These are phyloP conservation scores for Jordanella pulchra DNA, from an alignment of 2,797 vertebrate species.

Conservation along the genomic window DNA sequence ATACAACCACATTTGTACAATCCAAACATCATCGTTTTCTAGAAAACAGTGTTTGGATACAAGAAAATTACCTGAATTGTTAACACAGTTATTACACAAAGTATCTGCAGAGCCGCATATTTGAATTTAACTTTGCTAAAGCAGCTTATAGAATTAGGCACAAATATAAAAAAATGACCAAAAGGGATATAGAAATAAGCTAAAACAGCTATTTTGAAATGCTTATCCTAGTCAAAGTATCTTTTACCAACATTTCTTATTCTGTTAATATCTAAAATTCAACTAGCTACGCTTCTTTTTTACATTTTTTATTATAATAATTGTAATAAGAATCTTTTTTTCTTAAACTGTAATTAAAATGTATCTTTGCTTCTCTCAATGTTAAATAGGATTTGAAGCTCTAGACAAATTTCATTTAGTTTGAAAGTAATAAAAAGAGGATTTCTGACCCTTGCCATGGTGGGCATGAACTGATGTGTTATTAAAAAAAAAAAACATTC, in stretches of 20 bases:
- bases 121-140: neutral
- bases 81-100: neutral
- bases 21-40: too few species aligned
- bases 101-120: neutral
- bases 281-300: neutral
- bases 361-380: neutral
- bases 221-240: neutral
- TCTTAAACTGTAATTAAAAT: neutral
- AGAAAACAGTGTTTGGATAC: neutral
- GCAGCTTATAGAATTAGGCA: neutral
- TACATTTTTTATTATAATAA: neutral
- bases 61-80: neutral
- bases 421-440: neutral
- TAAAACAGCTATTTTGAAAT: too few species aligned
- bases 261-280: neutral
- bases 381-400: neutral
- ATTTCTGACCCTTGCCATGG: neutral
- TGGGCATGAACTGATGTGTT: neutral
- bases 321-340: neutral
- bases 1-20: too few species aligned
- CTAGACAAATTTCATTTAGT: neutral
- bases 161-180: neutral
- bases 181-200: neutral
- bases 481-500: neutral
- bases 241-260: neutral